These are phyloP conservation scores for Cremastinae sp. DNA, from an alignment of 2,888 invertebrate genomes.

Conservation along the genomic window DNA sequence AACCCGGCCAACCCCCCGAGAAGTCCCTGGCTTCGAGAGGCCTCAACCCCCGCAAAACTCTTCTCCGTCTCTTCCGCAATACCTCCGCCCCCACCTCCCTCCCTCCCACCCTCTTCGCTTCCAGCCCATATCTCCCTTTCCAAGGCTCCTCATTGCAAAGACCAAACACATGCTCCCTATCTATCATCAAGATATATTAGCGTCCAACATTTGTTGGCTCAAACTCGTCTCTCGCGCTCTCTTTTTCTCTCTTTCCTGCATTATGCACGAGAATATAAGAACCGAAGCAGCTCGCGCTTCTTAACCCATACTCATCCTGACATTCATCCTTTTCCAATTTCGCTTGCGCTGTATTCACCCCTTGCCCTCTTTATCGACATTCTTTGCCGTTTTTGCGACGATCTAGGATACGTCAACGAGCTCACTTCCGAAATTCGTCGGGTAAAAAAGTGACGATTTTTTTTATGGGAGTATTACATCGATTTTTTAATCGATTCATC, in stretches of 20 bases:
- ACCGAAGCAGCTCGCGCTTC: conserved; percentile 25
- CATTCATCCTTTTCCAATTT: conserved; percentile 30
- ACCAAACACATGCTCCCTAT: conserved; percentile 79
- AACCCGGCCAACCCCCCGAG: conserved; percentile 67
- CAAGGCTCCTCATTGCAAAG: conserved; percentile 76
- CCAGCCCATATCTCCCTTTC: conserved; percentile 65
- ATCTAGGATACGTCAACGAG: conserved; percentile 17
- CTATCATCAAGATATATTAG: conserved; percentile 80
- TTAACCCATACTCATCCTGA: conserved; percentile 7
- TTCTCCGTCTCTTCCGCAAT: conserved; percentile 43
- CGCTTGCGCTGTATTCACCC: conserved; percentile 34
- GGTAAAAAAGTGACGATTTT: no score
- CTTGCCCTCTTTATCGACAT: conserved; percentile 40
- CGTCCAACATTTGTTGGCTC: conserved; percentile 78
- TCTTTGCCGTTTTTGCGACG: conserved; percentile 11
- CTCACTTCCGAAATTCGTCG: no score
- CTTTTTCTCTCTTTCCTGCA: conserved; percentile 68
- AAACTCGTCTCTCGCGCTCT: conserved; percentile 58
- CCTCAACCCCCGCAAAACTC: conserved; percentile 4
- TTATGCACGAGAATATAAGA: conserved; percentile 74
- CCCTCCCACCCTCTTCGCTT: conserved; percentile 54
- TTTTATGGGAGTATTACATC: no score
- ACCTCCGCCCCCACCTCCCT: conserved; percentile 35
- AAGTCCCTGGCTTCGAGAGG: conserved; percentile 56
- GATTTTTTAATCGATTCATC: no score